Conservation (phyloP, 2,888 invertebrate genomes). For the Beris chalybata region DNA sequence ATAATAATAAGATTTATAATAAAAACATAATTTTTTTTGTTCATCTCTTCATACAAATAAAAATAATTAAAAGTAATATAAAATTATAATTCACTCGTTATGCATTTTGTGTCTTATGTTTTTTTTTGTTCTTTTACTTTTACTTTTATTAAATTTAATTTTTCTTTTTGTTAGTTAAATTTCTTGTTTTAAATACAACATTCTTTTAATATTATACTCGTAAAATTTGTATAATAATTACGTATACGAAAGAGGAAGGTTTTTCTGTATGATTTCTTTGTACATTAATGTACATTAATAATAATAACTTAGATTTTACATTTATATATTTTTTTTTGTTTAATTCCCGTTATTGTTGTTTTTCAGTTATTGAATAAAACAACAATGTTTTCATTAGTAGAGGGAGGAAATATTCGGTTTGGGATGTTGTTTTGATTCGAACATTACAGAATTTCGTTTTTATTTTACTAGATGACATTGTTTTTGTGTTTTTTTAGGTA, state of each 20-base stretch:
- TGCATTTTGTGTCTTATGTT: too few relatives aligned
- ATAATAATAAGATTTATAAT: neutral
- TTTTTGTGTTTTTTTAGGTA: slow-evolving; percentile 1
- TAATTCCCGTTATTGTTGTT: neutral
- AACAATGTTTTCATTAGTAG: too few relatives aligned
- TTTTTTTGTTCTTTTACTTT: too few relatives aligned
- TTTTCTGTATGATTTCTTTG: slow-evolving; percentile 8
- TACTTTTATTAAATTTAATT: too few relatives aligned
- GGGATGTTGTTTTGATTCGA: neutral
- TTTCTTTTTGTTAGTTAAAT: too few relatives aligned
- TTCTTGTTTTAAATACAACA: too few relatives aligned
- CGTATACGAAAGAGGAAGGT: slow-evolving; percentile 33
- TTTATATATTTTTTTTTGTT: slow-evolving; percentile 3
- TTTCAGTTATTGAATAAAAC: slow-evolving; percentile 1
- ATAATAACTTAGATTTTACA: neutral
- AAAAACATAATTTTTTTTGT: too few relatives aligned
- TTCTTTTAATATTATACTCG: too few relatives aligned
- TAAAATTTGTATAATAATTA: slow-evolving; percentile 9
- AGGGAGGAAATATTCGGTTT: too few relatives aligned
- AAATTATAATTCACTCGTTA: too few relatives aligned
- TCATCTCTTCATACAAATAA: too few relatives aligned
- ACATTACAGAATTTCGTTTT: neutral
- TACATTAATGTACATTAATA: slow-evolving; percentile 1
- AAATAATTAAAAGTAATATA: too few relatives aligned
- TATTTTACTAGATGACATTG: neutral